Evolutionary conservation across 2,888 invertebrate species (phyloP).

Genomic region (Dryocosmus kuriphilus): DNA sequence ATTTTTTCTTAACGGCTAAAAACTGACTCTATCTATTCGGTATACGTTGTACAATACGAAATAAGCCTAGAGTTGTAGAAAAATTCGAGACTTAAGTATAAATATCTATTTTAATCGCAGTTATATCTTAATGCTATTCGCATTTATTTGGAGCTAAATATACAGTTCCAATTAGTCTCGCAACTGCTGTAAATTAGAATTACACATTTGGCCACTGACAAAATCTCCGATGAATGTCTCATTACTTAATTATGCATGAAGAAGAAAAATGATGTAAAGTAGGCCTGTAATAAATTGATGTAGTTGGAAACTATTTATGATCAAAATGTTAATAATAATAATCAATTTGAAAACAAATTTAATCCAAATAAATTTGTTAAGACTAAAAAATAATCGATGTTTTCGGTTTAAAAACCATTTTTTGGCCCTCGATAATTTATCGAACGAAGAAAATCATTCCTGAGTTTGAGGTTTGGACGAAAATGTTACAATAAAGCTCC

Average conservation of each 20-base stretch:
- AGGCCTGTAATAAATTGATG: neutral
- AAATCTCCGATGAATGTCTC: neutral
- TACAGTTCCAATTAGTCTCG: neutral
- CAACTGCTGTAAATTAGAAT: neutral
- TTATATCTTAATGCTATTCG: constrained; percentile 26
- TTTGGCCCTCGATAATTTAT: constrained; percentile 30
- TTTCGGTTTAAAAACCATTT: neutral
- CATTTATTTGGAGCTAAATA: neutral
- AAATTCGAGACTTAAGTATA: constrained; percentile 35
- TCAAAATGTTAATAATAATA: neutral
- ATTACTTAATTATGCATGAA: neutral
- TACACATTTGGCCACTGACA: neutral
- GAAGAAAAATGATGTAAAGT: neutral
- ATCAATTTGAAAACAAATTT: neutral
- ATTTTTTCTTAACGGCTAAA: neutral
- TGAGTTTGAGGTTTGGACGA: constrained; percentile 15
- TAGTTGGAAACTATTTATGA: neutral
- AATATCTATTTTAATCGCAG: constrained; percentile 10
- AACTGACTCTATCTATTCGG: neutral
- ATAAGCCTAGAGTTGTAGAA: constrained; percentile 1
- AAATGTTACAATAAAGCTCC: constrained; percentile 10
- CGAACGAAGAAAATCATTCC: constrained; percentile 35
- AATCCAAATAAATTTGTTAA: neutral
- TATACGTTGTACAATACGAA: neutral
- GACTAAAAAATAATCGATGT: neutral